Conservation (phyloP, 2,888 invertebrate species). For the Augochlorella aurata region DNA sequence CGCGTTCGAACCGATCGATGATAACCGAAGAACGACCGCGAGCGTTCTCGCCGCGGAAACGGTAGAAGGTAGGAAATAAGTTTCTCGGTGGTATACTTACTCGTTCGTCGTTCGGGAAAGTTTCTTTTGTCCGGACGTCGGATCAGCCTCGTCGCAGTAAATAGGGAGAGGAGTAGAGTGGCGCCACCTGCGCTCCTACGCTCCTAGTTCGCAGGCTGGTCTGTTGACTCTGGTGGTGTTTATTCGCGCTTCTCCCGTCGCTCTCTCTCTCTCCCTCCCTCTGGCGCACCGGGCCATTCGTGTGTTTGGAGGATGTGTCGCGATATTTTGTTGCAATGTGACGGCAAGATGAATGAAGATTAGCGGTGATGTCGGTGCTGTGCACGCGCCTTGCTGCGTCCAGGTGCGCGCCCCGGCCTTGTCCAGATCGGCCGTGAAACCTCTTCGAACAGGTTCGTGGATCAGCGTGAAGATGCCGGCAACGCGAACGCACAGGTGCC, state of each 20-base stretch:
- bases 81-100: too few relatives aligned
- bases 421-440: conserved; percentile 45
- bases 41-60: neutral
- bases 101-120: neutral
- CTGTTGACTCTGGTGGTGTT: conserved; percentile 83
- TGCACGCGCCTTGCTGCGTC: conserved; percentile 62
- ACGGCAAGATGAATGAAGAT: conserved; percentile 71
- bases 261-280: conserved; percentile 47
- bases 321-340: conserved; percentile 69
- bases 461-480: conserved; percentile 73
- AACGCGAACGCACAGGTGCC: conserved; percentile 65
- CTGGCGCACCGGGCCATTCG: conserved; percentile 57
- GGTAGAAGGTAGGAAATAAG: neutral
- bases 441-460: conserved; percentile 55
- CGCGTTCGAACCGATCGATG: too few relatives aligned
- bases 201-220: conserved; percentile 76
- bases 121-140: neutral
- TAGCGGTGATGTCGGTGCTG: conserved; percentile 68
- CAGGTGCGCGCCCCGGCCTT: conserved; percentile 61
- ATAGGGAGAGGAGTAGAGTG: conserved; percentile 67
- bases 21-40: neutral
- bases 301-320: conserved; percentile 66
- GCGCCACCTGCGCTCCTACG: conserved; percentile 78
- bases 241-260: conserved; percentile 77
- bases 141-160: conserved; percentile 1